phyloP scores from a whole-genome alignment of 2,113 vertebrate genomes.

The Oophaga pumilio region DNA sequence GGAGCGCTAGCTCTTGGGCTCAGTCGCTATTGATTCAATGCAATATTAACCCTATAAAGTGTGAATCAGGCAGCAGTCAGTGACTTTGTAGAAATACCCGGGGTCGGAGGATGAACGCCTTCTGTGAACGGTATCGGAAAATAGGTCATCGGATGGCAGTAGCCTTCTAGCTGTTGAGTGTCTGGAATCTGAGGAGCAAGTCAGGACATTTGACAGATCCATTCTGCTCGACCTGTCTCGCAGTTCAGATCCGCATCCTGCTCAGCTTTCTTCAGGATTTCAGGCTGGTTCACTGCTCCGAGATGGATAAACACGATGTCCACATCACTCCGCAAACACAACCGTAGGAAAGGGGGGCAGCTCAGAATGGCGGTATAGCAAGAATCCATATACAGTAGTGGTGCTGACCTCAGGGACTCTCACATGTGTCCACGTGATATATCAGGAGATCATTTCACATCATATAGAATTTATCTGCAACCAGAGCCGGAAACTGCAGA shows the following conservation, averaged over 20 bases:
- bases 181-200: constrained; percentile 28
- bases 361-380: not conserved
- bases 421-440: not conserved
- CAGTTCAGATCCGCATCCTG: not conserved
- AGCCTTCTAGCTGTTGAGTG: constrained; percentile 23
- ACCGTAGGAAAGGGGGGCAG: not conserved
- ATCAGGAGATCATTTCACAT: too few species aligned
- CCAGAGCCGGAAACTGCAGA: not conserved
- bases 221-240: constrained; percentile 36
- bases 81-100: not conserved
- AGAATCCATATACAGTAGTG: not conserved
- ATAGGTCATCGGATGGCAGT: constrained; percentile 38
- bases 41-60: not conserved
- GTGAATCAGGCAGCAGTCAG: not conserved
- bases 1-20: not conserved
- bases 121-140: not conserved
- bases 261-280: not conserved
- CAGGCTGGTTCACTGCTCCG: not conserved
- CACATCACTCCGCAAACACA: not conserved
- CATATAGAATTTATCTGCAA: too few species aligned
- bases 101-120: not conserved
- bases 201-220: constrained; percentile 39
- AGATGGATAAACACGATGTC: not conserved
- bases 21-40: not conserved
- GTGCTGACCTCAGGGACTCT: not conserved